Evolutionary conservation across 2,888 invertebrate species (phyloP).

Genomic region (Odontocerum albicorne): DNA sequence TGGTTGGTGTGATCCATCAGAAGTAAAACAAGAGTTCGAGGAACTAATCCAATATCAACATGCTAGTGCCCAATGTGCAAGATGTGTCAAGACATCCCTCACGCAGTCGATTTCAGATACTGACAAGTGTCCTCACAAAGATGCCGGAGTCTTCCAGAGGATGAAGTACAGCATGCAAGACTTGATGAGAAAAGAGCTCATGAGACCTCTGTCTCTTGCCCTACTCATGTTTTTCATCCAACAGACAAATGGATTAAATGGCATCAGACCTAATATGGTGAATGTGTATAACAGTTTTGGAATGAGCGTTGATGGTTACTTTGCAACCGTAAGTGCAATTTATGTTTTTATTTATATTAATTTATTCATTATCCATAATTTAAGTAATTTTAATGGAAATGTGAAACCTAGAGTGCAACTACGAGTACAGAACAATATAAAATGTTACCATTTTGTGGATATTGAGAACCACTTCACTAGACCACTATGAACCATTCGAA

Average conservation of each 20-base stretch:
- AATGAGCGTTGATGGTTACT: conserved; percentile 45
- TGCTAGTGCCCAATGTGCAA: conserved; percentile 37
- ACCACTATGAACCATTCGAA: no score
- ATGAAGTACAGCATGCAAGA: conserved; percentile 40
- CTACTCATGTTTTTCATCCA: conserved; percentile 58
- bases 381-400: no score
- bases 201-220: conserved; percentile 55
- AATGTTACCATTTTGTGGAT: no score
- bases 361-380: no score
- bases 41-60: conserved; percentile 53
- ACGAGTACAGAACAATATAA: no score
- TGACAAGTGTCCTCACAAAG: conserved; percentile 42
- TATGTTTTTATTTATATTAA: no score
- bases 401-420: no score
- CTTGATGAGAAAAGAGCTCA: conserved; percentile 54
- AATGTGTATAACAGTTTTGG: conserved; percentile 51
- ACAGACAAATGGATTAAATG: conserved; percentile 53
- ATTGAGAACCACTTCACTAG: no score
- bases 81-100: conserved; percentile 13
- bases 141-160: conserved; percentile 43
- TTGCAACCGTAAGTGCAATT: conserved; percentile 58
- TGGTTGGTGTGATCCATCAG: conserved; percentile 56
- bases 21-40: conserved; percentile 56
- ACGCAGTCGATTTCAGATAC: conserved; percentile 37
- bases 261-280: conserved; percentile 59